Percentiles rank a stretch among this genome's conserved stretches.
phyloP scores from a whole-genome alignment of 2,113 vertebrate species.

The Thomomys bottae region DNA sequence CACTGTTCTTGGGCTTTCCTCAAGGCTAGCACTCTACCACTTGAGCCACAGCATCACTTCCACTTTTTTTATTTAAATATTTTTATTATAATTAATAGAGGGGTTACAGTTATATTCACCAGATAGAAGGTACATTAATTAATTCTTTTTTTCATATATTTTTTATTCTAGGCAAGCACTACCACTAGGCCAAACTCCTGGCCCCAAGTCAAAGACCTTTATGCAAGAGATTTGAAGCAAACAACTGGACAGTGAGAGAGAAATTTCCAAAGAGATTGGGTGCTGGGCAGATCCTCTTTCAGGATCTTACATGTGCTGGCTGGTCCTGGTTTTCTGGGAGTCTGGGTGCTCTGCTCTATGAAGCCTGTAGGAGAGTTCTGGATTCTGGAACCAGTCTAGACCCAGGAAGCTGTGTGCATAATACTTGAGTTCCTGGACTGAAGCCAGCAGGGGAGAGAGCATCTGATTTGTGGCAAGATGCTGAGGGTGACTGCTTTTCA shows the following conservation, averaged over 20 bases:
- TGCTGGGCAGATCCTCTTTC: not conserved
- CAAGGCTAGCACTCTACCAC: too few relatives aligned
- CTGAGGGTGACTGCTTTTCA: conserved; percentile 6
- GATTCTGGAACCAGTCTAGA: conserved; percentile 29
- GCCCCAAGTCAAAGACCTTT: not conserved
- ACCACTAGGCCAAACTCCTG: too few relatives aligned
- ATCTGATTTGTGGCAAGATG: not conserved
- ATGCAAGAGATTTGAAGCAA: not conserved
- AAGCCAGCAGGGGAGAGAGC: conserved; percentile 44
- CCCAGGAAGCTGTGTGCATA: rapidly evolving
- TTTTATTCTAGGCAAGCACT: too few relatives aligned
- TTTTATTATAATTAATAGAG: too few relatives aligned
- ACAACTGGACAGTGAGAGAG: not conserved
- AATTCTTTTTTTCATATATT: too few relatives aligned
- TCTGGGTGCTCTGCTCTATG: not conserved
- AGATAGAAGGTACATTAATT: too few relatives aligned
- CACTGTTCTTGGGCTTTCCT: too few relatives aligned
- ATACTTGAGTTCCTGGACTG: conserved; percentile 30
- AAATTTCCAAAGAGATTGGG: not conserved
- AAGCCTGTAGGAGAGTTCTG: not conserved
- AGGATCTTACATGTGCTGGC: not conserved
- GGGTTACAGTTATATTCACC: too few relatives aligned
- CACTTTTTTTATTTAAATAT: too few relatives aligned
- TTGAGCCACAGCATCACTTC: too few relatives aligned
- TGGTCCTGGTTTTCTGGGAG: not conserved